These are phyloP conservation scores for Perca flavescens DNA, from an alignment of 2,113 vertebrate genomes.

Conservation along the genomic window DNA sequence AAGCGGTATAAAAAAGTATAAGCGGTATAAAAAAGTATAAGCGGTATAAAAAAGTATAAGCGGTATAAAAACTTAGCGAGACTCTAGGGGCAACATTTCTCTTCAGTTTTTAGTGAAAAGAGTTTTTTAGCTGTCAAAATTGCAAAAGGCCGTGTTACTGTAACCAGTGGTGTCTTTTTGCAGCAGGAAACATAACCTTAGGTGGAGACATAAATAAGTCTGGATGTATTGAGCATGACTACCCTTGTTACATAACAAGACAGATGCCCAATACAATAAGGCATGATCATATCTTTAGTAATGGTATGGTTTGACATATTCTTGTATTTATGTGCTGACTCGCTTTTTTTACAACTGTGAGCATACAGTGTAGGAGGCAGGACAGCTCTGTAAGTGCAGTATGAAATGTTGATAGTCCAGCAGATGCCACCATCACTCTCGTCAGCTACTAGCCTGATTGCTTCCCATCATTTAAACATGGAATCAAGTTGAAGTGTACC, in stretches of 20 bases:
- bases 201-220: neutral
- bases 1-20: too few relatives aligned
- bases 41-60: neutral
- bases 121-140: slow-evolving; percentile 10
- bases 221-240: neutral
- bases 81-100: slow-evolving; percentile 2
- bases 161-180: neutral
- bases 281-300: neutral
- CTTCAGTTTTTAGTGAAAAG: neutral
- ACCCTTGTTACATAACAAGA: neutral
- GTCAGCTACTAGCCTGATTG: slow-evolving; percentile 62
- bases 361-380: slow-evolving; percentile 16
- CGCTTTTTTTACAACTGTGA: slow-evolving; percentile 36
- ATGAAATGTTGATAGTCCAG: slow-evolving; percentile 56
- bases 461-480: slow-evolving; percentile 67
- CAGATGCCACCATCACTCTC: slow-evolving; percentile 54
- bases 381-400: slow-evolving; percentile 30
- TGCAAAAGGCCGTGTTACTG: slow-evolving; percentile 10
- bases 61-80: neutral
- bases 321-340: slow-evolving; percentile 47
- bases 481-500: slow-evolving; percentile 64
- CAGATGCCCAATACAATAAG: neutral
- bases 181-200: neutral
- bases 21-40: neutral
- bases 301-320: slow-evolving; percentile 28